Evolutionary conservation across 37 sponge, comb jelly and placozoan species (phyloP), one percentile per base, ranked within the genome.

Genomic region (Halichondria panicea): DNA sequence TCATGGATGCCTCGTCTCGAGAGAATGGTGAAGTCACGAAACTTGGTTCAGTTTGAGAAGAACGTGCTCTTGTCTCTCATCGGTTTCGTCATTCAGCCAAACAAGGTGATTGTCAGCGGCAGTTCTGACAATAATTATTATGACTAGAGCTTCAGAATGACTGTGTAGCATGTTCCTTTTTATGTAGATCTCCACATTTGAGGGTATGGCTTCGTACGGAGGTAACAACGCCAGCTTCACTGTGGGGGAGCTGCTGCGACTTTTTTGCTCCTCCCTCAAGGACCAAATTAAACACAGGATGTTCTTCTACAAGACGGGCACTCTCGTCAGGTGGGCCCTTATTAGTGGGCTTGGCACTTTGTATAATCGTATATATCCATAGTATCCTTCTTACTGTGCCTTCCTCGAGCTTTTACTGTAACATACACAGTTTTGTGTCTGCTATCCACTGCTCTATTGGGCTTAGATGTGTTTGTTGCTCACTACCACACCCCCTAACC

Each of bases 241-340:
- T 2, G 74, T 92, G 1, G 81, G 89, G 1, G 89, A 84, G 48
- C 63, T 92, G 43, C 78, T 92, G 40, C 76, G 93, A 1, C 76
- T 92, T 32, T 92, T 84, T 70, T 91, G 87, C 63, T 43, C 11
- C 52, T 13, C 62, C 34, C 66, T 92, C 37, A 69, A 77, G 39
- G 86, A 87, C 2, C 92, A 92, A 75, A 92, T 92, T 54, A 78
- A 79, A 52, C 87, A 86, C 69, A 70, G 92, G 18, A 78, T 64
- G 64, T 83, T 70, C 81, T 92, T 92, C 70, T 92, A 92, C 83
- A 92, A 92, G 75, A 83, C 68, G 2, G 79, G 81, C 5, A 78
- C 80, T 28, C 79, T 92, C 0, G 88, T 92, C 43, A 65, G 59
- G 62, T 32, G 35, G 56, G 56, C 61, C 4, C 2, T 3, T n/a